Evolutionary conservation across 2,888 invertebrate species (phyloP), one percentile per base, ranked within the genome.

Genomic region (Lycophotia porphyrea): DNA sequence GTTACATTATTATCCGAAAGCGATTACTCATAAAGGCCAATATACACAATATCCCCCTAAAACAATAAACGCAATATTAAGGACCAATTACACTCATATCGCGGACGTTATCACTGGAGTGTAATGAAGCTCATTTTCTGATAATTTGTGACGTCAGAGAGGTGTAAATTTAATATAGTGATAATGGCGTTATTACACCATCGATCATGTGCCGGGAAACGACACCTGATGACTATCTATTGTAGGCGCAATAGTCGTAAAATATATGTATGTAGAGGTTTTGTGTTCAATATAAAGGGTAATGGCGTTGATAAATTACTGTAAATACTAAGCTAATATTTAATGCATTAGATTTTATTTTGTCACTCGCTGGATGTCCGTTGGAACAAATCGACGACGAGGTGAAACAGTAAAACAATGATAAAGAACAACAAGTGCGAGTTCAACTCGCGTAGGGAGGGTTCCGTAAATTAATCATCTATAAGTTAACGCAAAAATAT

Each of bases 51-150:
- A 70, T 84, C 34, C 36, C 72, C 55, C 85, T 86, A 76, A 86
- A 84, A 86, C 86, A 84, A 83, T 86, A 68, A 84, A 83, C 73
- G 55, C 61, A 71, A 73, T 85, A 82, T 83, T 84, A 86, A 74
- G 66, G 82, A 64, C 78, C 78, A 84, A 86, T 86, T 86, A 83
- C 79, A 70, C 13, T 82, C 71, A 39, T 88, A 87, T 88, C 77
- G 76, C 66, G 47, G 15, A 58, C 63, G 5, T 87, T 88, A 88
- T 88, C 87, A 67, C 63, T 68, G 64, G 42, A 74, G 79, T 78
- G 80, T 86, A 88, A 87, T 87, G 84, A 88, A 78, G 81, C 78
- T 82, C 81, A 82, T 88, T 88, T 84, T 76, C 81, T 84, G 88
- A 88, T 88, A 85, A 88, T 88, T 86, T 85, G 76, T 87, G 82